Evolutionary conservation across 2,113 vertebrate species (phyloP), one percentile per base, ranked within the genome.

Genomic region (Oryzias javanicus): DNA sequence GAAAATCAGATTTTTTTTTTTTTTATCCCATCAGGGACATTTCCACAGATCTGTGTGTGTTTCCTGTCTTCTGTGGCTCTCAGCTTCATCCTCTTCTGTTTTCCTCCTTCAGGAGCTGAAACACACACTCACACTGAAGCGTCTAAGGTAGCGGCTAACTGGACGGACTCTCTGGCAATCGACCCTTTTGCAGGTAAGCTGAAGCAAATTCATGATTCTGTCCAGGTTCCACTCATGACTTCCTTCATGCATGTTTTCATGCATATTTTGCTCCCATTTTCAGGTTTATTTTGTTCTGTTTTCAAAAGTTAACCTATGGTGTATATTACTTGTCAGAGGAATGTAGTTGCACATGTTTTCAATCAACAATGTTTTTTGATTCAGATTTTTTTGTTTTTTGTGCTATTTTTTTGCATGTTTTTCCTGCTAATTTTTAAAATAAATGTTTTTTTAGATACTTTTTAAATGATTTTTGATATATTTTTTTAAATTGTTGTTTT

Each of bases 111-210:
- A 92, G 91, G 86, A 90, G 86, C 89, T 86, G 84, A 88, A 85
- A 88, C 64, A 85, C 78, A 81, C 68, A 87, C 79, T 78, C 78
- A 86, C 86, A 80, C 91, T 91, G 92, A 93, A 89, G 86, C 88
- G 81, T 55, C 84, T 78, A 79, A 86, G 82, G 89, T 92, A 93
- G 89, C 89, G 62, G 60, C 74, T 82, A 83, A 86, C 90, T 85
- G 92, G 92, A 94, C 92, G 92, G 92, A 93, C 90, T 89, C 86
- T 91, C 92, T 91, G 92, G 92, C 80, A 89, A 88, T 86, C 74
- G 92, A 94, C 92, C 35, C 91, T 90, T 91, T 93, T 89, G 90
- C 91, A 92, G 91, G 92, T 93, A 73, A 74, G 86, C 27, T 19
- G 25, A 40, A 1, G 27, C 51, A 55, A 24, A 7, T 10, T 10